Conservation (phyloP, 2,888 invertebrate genomes). For the Sepiola atlantica region DNA sequence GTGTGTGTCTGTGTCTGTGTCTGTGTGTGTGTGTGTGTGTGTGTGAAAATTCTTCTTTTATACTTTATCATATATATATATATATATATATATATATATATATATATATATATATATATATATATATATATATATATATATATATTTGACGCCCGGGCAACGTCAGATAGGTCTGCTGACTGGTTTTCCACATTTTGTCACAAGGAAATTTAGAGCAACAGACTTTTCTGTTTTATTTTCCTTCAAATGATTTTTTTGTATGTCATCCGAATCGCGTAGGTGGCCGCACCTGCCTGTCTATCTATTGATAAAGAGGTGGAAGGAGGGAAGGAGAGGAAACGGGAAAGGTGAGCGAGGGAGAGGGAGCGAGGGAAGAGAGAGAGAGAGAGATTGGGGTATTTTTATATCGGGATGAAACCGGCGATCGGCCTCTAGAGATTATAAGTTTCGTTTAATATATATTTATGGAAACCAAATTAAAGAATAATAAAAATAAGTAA, state of each 20-base stretch:
- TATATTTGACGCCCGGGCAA: too few relatives aligned
- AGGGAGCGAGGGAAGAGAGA: not conserved
- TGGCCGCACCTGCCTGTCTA: not conserved
- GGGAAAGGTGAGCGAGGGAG: not conserved
- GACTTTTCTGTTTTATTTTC: not conserved
- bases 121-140: too few relatives aligned
- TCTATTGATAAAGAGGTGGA: not conserved
- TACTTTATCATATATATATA: too few relatives aligned
- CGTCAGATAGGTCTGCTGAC: too few relatives aligned
- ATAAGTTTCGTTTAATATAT: not conserved
- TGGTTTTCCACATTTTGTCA: not conserved
- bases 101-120: too few relatives aligned
- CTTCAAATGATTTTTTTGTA: not conserved
- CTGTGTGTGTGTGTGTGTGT: too few relatives aligned
- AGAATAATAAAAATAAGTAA: constrained; percentile 32
- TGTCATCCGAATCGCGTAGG: not conserved
- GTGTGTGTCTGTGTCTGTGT: too few relatives aligned
- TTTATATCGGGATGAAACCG: not conserved
- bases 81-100: too few relatives aligned
- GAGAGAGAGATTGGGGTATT: not conserved
- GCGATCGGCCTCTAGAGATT: not conserved
- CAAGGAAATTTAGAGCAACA: not conserved
- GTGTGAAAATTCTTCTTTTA: too few relatives aligned
- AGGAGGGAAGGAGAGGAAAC: not conserved
- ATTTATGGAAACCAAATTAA: not conserved